Percentiles rank a stretch among this genome's conserved stretches.
Evolutionary conservation across 2,888 invertebrate species (phyloP).

Genomic region (Theristus sp.): DNA sequence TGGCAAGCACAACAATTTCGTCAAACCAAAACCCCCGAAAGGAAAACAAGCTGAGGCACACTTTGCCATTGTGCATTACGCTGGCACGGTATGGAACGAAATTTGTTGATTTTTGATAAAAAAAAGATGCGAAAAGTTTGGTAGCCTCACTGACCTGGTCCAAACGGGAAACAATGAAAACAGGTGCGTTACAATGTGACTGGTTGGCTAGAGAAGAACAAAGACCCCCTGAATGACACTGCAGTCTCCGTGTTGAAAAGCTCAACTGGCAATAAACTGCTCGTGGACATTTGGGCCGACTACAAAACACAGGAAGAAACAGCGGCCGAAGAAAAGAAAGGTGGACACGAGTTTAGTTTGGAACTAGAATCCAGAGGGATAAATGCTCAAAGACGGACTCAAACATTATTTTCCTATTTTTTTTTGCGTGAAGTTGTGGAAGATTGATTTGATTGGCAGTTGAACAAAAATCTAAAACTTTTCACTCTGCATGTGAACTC

Average conservation of each 20-base stretch:
- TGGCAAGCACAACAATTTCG: conserved; percentile 29
- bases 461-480: too few species aligned
- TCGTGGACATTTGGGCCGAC: conserved; percentile 22
- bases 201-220: conserved; percentile 39
- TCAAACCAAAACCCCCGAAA: conserved; percentile 33
- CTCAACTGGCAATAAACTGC: conserved; percentile 17
- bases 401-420: too few species aligned
- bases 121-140: too few species aligned
- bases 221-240: conserved; percentile 96
- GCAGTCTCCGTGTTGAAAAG: conserved; percentile 61
- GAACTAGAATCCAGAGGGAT: too few species aligned
- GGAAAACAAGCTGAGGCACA: conserved; percentile 34
- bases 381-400: too few species aligned
- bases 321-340: background rate
- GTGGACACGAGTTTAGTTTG: too few species aligned
- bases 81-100: conserved; percentile 36
- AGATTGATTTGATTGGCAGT: too few species aligned
- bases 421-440: too few species aligned
- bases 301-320: conserved; percentile 26
- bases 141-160: too few species aligned
- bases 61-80: conserved; percentile 38
- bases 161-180: too few species aligned
- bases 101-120: too few species aligned
- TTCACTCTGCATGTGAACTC: too few species aligned
- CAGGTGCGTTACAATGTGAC: conserved; percentile 32